A percentile compares a stretch with the other conserved stretches of the same genome.
phyloP scores from a whole-genome alignment of 2,797 vertebrate species.

The Trachurus trachurus region DNA sequence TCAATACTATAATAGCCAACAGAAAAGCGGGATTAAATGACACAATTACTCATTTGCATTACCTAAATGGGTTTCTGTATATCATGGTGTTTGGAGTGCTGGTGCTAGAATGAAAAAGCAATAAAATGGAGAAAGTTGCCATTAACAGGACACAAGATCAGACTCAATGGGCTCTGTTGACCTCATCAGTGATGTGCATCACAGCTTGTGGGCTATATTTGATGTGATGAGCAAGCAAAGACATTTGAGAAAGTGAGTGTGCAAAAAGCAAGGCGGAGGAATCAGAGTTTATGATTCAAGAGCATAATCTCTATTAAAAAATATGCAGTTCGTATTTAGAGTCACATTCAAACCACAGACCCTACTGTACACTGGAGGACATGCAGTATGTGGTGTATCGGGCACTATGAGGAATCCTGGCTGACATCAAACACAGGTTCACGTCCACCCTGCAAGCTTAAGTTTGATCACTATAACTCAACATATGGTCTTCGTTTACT shows the following conservation, averaged over 20 bases:
- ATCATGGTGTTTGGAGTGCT: background rate
- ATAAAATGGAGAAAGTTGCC: slow-evolving; percentile 2
- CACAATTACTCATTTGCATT: background rate
- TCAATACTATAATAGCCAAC: background rate
- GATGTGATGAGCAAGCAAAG: background rate
- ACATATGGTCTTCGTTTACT: background rate
- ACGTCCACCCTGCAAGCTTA: background rate
- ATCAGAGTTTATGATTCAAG: background rate
- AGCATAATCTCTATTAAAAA: background rate
- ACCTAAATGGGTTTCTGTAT: background rate
- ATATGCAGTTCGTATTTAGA: background rate
- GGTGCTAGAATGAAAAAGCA: background rate
- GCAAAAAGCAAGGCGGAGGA: background rate
- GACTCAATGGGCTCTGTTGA: slow-evolving; percentile 4
- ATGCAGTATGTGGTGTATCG: background rate
- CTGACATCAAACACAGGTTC: background rate
- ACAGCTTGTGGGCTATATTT: background rate
- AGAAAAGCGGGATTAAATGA: slow-evolving; percentile 5
- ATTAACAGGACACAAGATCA: slow-evolving; percentile 11
- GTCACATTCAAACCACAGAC: background rate
- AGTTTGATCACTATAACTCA: slow-evolving; percentile 14
- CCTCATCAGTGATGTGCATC: background rate
- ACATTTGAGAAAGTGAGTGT: background rate
- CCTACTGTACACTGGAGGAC: background rate
- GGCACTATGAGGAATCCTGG: background rate